Conservation (phyloP, 2,113 vertebrate genomes). For the Myrmecobius fasciatus region DNA sequence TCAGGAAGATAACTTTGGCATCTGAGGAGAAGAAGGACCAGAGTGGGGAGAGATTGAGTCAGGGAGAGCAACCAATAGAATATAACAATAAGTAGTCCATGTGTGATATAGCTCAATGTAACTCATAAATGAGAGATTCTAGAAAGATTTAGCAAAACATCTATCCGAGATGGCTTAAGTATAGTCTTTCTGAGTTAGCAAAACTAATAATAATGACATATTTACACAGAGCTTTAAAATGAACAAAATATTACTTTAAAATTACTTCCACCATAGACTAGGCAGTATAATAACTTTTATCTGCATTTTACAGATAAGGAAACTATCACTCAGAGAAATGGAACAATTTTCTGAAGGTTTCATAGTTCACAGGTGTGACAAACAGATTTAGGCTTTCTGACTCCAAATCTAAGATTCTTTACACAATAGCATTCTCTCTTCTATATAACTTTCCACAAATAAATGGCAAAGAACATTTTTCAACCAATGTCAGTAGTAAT, state of each 20-base stretch:
- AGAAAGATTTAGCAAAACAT: not conserved
- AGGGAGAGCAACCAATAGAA: too few species aligned
- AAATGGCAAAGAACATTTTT: constrained; percentile 46
- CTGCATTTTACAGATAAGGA: not conserved
- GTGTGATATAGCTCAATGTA: not conserved
- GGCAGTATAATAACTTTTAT: not conserved
- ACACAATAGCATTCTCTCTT: constrained; percentile 3
- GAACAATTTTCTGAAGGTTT: not conserved
- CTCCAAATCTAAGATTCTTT: not conserved
- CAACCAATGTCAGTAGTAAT: constrained; percentile 42
- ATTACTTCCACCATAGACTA: not conserved
- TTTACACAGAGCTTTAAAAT: not conserved
- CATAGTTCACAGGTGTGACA: not conserved
- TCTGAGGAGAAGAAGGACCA: too few species aligned
- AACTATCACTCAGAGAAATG: not conserved
- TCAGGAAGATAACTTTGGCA: too few species aligned
- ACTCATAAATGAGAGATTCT: not conserved
- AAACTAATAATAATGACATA: not conserved
- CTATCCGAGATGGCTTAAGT: not conserved
- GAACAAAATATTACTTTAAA: not conserved
- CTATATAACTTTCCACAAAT: constrained; percentile 48
- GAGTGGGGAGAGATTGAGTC: too few species aligned
- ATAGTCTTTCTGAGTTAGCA: not conserved
- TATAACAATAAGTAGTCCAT: too few species aligned
- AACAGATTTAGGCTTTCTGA: not conserved